Evolutionary conservation across 2,888 invertebrate species (phyloP).

Genomic region (Torymus texanus): DNA sequence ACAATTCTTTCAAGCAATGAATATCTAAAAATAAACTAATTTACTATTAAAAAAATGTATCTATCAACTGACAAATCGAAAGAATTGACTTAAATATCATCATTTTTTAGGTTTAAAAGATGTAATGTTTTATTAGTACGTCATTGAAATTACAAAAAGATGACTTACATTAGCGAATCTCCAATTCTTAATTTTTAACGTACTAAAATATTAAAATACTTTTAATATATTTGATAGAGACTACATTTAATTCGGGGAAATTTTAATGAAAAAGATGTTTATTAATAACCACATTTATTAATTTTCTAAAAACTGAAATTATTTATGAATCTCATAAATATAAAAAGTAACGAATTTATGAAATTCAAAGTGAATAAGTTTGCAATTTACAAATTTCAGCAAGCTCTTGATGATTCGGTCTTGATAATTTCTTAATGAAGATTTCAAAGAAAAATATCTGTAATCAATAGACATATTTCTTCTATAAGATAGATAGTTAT

Average conservation of each 20-base stretch:
- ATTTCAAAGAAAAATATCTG: constrained; percentile 38
- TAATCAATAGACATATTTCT: constrained; percentile 43
- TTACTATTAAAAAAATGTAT: no score
- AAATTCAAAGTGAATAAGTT: constrained; percentile 50
- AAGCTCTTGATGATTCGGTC: constrained; percentile 53
- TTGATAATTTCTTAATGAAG: constrained; percentile 48
- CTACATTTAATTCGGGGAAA: constrained; percentile 8
- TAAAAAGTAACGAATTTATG: constrained; percentile 36
- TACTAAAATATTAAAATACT: constrained; percentile 8
- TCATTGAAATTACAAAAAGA: no score
- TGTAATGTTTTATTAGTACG: no score
- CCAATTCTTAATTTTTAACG: not conserved
- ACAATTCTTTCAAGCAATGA: no score
- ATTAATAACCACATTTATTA: constrained; percentile 41
- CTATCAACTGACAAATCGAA: no score
- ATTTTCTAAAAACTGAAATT: constrained; percentile 40
- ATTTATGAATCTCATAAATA: constrained; percentile 45
- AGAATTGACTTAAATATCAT: no score
- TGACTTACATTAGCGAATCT: not conserved
- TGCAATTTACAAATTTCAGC: constrained; percentile 57
- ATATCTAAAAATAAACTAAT: no score
- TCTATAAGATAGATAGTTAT: constrained; percentile 22
- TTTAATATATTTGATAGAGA: constrained; percentile 1
- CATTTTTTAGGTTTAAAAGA: no score
- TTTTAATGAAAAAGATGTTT: constrained; percentile 20